Conservation (phyloP, 92 coral and sea anemone species). For the Meandrina meandrites region DNA sequence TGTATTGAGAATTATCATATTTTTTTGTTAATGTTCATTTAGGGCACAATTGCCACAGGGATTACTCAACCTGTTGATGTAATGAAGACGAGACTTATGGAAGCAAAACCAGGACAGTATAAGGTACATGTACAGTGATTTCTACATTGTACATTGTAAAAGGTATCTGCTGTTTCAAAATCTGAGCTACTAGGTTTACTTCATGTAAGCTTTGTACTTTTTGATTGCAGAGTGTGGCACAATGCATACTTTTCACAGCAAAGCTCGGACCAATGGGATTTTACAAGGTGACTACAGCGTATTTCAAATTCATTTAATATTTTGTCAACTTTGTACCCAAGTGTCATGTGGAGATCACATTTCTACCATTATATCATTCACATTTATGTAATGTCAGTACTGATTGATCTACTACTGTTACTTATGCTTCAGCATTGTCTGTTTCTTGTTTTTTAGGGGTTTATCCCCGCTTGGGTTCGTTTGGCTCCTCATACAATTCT, state of each 20-base stretch:
- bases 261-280: conserved; percentile 97
- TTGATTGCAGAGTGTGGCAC: conserved; percentile 75
- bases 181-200: background rate
- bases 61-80: conserved; percentile 99
- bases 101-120: conserved; percentile 92
- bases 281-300: conserved; percentile 74
- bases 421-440: background rate
- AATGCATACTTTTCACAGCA: conserved; percentile 87
- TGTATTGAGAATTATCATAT: background rate
- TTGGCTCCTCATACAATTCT: conserved; percentile 95
- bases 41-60: conserved; percentile 99
- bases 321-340: too few species aligned
- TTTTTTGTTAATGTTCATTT: background rate
- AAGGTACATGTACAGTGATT: conserved; percentile 60
- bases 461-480: conserved; percentile 98
- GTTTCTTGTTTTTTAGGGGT: conserved; percentile 69
- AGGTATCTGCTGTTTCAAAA: background rate
- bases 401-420: background rate
- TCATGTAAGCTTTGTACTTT: background rate
- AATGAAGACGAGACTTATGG: conserved; percentile 97
- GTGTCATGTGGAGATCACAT: too few species aligned
- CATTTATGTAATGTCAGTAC: background rate
- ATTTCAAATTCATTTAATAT: too few species aligned
- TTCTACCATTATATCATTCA: too few species aligned
- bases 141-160: background rate